A percentile compares a stretch with the other conserved stretches of the same genome.
Conservation (phyloP, 2,888 invertebrate species). For the Steromphala cineraria region DNA sequence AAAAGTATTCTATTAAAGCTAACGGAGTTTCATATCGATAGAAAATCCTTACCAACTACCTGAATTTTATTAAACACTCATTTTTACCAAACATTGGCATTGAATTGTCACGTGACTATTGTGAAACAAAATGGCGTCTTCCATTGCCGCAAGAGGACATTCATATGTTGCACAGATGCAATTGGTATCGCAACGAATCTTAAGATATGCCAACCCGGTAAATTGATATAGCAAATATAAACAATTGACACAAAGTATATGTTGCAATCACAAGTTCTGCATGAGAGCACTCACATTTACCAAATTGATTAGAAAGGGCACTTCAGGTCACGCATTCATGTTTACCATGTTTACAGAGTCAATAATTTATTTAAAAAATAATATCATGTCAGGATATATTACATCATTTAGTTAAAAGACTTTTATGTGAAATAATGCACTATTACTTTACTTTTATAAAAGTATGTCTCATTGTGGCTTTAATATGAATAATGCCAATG, state of each 20-base stretch:
- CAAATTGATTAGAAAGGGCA: background rate
- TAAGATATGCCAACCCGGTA: background rate
- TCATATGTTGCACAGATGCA: background rate
- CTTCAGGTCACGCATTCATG: background rate
- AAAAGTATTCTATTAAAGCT: background rate
- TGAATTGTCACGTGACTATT: conserved; percentile 16
- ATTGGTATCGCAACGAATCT: background rate
- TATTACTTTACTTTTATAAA: too few relatives aligned
- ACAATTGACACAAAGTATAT: too few relatives aligned
- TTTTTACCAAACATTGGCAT: too few relatives aligned
- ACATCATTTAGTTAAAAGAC: too few relatives aligned
- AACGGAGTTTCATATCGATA: background rate
- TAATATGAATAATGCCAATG: too few relatives aligned
- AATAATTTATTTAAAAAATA: background rate
- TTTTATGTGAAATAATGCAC: too few relatives aligned
- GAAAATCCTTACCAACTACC: too few relatives aligned
- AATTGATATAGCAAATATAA: background rate
- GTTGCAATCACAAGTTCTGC: background rate
- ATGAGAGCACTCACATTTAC: background rate
- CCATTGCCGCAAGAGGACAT: conserved; percentile 28
- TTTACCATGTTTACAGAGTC: background rate
- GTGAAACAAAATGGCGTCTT: conserved; percentile 38
- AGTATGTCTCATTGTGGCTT: too few relatives aligned
- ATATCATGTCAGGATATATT: background rate
- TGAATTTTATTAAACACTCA: too few relatives aligned